Conservation (phyloP, 2,888 invertebrate genomes). For the Tortricodes alternella region DNA sequence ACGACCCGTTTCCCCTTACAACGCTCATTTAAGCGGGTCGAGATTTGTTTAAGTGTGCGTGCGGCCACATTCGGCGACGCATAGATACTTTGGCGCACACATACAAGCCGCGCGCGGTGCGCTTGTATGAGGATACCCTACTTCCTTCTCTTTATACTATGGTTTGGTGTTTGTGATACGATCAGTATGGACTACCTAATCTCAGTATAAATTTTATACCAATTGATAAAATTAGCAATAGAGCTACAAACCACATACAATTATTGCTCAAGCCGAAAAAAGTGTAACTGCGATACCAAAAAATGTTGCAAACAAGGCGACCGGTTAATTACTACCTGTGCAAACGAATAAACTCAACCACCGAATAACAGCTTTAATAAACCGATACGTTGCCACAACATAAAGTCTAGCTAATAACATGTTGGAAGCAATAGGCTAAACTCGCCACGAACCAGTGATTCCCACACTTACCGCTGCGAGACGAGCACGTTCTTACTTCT, state of each 20-base stretch:
- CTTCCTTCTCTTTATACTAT: no score
- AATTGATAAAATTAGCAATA: background rate
- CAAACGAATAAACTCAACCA: constrained; percentile 36
- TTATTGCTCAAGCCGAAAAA: no score
- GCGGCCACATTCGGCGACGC: no score
- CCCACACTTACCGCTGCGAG: constrained; percentile 46
- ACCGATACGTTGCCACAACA: constrained; percentile 44
- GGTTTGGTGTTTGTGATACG: no score
- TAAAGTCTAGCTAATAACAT: constrained; percentile 42
- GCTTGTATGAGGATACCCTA: no score
- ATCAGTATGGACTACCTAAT: no score
- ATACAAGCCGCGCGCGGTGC: no score
- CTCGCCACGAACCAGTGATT: constrained; percentile 49
- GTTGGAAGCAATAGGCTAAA: constrained; percentile 42
- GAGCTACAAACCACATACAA: background rate
- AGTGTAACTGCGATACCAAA: background rate
- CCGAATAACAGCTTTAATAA: constrained; percentile 41
- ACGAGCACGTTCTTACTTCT: constrained; percentile 33
- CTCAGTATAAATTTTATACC: no score
- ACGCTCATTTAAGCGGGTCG: no score
- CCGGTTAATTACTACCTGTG: constrained; percentile 19
- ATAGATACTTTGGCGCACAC: no score
- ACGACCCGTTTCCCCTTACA: no score
- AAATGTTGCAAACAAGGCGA: constrained; percentile 5
- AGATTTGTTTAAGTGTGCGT: no score